These are phyloP conservation scores for Papilio elwesi DNA, from an alignment of 2,888 invertebrate species.

Conservation along the genomic window DNA sequence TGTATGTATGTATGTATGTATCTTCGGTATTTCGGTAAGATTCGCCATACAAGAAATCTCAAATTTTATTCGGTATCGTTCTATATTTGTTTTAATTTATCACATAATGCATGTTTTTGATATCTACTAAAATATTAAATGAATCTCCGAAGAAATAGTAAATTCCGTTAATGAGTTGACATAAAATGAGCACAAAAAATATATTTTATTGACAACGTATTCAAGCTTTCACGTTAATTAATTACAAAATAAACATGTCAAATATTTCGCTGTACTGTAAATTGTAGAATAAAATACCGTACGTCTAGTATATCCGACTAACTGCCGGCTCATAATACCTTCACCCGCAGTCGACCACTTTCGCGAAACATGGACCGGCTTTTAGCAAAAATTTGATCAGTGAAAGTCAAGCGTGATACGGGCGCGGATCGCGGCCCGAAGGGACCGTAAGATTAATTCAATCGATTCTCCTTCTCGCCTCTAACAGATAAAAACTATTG, in stretches of 20 bases:
- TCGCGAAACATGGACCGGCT: constrained; percentile 80
- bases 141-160: background rate
- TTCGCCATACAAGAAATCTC: too few relatives aligned
- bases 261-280: constrained; percentile 54
- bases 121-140: background rate
- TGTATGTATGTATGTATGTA: too few relatives aligned
- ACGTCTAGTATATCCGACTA: constrained; percentile 59
- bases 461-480: constrained; percentile 54
- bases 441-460: constrained; percentile 65
- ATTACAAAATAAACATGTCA: constrained; percentile 43
- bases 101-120: too few relatives aligned
- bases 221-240: constrained; percentile 35
- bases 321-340: constrained; percentile 55
- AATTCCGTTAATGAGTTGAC: background rate
- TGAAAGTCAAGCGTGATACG: constrained; percentile 75
- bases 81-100: too few relatives aligned
- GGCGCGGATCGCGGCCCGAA: constrained; percentile 50
- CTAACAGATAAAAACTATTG: constrained; percentile 43
- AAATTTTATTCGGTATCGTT: too few relatives aligned
- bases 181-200: background rate
- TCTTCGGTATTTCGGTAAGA: too few relatives aligned
- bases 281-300: constrained; percentile 50
- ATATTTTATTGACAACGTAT: background rate
- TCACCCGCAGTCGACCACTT: constrained; percentile 74
- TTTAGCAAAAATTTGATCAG: constrained; percentile 84